Evolutionary conservation across 2,888 invertebrate genomes (phyloP).

Genomic region (Dryocosmus kuriphilus): DNA sequence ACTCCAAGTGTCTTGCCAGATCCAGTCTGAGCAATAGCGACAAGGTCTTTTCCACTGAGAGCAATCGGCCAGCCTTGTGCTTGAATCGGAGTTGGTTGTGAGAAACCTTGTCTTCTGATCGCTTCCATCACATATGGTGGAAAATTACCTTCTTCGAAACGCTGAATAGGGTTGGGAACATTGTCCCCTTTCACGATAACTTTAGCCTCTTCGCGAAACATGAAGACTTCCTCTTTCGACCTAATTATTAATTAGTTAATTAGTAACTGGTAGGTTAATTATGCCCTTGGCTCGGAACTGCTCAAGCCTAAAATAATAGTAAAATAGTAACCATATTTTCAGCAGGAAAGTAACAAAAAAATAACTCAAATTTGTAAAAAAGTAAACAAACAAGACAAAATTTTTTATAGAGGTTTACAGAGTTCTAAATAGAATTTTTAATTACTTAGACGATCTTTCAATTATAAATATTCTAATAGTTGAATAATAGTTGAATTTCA

Average conservation of each 20-base stretch:
- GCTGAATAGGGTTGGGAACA: constrained; percentile 64
- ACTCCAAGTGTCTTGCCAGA: constrained; percentile 81
- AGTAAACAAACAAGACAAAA: no score
- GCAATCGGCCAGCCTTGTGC: constrained; percentile 85
- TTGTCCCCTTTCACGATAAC: constrained; percentile 73
- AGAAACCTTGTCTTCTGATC: constrained; percentile 78
- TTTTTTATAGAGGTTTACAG: no score
- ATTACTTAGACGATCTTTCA: no score
- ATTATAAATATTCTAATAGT: no score
- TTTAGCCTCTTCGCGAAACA: constrained; percentile 69
- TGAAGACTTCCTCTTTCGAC: constrained; percentile 68
- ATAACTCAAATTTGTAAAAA: no score
- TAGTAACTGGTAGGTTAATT: neutral
- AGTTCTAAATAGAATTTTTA: no score
- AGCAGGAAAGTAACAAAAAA: no score
- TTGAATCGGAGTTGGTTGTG: constrained; percentile 83
- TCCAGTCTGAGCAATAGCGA: constrained; percentile 84
- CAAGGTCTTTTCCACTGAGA: constrained; percentile 82
- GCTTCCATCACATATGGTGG: constrained; percentile 66
- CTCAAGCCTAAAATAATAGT: no score
- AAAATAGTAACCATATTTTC: no score
- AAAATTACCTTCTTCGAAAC: constrained; percentile 64
- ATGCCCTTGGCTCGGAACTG: no score
- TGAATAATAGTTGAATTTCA: no score
- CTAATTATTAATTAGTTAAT: constrained; percentile 50